Base-by-base conservation (phyloP, 2,797 vertebrate genomes). In the Amblyraja radiata region DNA sequence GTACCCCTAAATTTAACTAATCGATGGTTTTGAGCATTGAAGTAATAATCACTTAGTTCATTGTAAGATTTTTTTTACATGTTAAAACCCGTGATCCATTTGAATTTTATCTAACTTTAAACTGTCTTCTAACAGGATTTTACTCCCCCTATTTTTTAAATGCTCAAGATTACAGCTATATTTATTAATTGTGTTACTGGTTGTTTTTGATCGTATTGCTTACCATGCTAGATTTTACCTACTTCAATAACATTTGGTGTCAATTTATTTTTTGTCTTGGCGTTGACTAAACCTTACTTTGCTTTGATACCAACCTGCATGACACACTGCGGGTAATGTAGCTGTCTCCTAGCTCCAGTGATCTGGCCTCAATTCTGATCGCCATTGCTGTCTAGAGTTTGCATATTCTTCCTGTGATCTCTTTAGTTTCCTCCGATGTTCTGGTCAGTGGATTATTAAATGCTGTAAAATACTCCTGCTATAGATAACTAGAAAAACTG, bases 91-190 rank as follows among this genome's bases (percentile, higher is more conserved):
- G 6, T 61, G 18, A 18, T 88, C 61, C 63, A 68, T 63, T 65
- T 88, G n/a, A 88, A 68, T 88, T 68, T 88, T 68, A 32, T 84
- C 54, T 61, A 28, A 54, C 65, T 88, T 88, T 21, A 65, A 88
- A 88, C 18, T 14, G 18, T n/a, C 16, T 86, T 86, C 9, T 13
- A 86, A 16, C 63, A 65, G 65, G 21, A 88, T 32, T 88, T 88
- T 68, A 68, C 14, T 21, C 6, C n/a, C 3, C 13, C 1, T 58
- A 86, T 79, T 14, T 65, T 65, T 32, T 16, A 65, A 88, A 88
- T 25, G 28, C 61, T 65, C 36, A 16, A n/a, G 21, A 6, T 88
- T 88, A 18, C 14, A 88, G 10, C 16, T 36, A 86, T 63, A 25
- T 88, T 9, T 32, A 68, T 65, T 36, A 36, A 68, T 68, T 6